Conservation (phyloP, 1,140 invertebrate genomes). For the Drosophila paulistorum region DNA sequence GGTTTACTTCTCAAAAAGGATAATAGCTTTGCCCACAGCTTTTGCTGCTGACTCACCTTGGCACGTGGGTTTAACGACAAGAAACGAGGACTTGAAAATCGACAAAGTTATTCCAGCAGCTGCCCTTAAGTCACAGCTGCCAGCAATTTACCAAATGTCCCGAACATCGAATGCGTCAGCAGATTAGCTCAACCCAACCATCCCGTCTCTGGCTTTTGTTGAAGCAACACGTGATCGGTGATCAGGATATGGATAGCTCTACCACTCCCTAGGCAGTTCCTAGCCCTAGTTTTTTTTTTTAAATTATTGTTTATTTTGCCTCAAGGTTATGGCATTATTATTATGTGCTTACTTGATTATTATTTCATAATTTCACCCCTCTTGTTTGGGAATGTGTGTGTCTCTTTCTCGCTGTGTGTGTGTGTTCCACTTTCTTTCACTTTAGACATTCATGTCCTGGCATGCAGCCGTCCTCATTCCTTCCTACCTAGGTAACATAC, state of each 20-base stretch:
- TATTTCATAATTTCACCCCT: conserved; percentile 68
- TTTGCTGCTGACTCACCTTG: conserved; percentile 65
- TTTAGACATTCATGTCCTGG: conserved; percentile 49
- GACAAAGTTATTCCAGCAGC: conserved; percentile 40
- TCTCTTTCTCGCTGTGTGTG: conserved; percentile 1
- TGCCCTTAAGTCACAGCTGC: conserved; percentile 52
- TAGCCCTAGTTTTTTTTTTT: conserved; percentile 40
- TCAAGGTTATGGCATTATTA: conserved; percentile 75
- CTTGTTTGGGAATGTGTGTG: conserved; percentile 31
- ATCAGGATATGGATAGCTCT: conserved; percentile 30
- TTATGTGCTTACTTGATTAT: conserved; percentile 70
- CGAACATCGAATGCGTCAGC: conserved; percentile 43
- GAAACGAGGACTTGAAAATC: not conserved
- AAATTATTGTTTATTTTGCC: conserved; percentile 75
- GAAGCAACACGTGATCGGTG: conserved; percentile 68
- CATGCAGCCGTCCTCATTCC: conserved; percentile 54
- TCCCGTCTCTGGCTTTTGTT: conserved; percentile 20
- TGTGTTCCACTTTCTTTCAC: conserved; percentile 55
- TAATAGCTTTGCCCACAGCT: conserved; percentile 55
- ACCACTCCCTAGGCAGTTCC: not conserved
- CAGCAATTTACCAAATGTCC: conserved; percentile 38
- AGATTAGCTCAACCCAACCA: conserved; percentile 45
- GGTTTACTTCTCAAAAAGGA: conserved; percentile 40
- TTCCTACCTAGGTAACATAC: conserved; percentile 21
- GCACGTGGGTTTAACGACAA: conserved; percentile 53